A percentile compares a stretch with the other conserved stretches of the same genome.
These are phyloP conservation scores for Dusona sp. DNA, from an alignment of 2,888 invertebrate genomes.

Conservation along the genomic window DNA sequence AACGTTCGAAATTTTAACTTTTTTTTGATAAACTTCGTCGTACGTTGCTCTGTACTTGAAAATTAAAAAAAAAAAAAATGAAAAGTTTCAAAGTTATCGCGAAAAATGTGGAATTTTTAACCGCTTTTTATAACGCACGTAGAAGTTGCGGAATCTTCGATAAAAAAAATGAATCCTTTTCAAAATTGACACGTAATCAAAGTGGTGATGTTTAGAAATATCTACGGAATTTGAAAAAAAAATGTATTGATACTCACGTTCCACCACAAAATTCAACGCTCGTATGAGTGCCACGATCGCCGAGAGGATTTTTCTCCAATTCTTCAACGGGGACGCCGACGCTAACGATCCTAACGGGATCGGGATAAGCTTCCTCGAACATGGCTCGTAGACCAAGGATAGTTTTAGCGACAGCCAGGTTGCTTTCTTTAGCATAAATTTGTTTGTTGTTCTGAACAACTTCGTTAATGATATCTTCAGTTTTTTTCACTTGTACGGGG, in stretches of 20 bases:
- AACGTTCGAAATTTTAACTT: too few relatives aligned
- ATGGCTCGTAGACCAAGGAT: constrained; percentile 97
- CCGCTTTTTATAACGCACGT: too few relatives aligned
- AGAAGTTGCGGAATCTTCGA: too few relatives aligned
- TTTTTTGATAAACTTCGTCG: too few relatives aligned
- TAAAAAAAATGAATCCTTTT: too few relatives aligned
- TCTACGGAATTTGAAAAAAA: not conserved
- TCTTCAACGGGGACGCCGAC: constrained; percentile 97
- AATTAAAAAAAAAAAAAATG: too few relatives aligned
- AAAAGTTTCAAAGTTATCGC: too few relatives aligned
- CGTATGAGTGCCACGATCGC: constrained; percentile 91
- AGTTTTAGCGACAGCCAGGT: constrained; percentile 94
- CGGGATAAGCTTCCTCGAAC: constrained; percentile 99
- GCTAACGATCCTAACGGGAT: constrained; percentile 97
- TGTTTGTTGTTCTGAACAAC: constrained; percentile 91
- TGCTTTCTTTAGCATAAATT: constrained; percentile 95
- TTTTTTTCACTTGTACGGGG: constrained; percentile 93
- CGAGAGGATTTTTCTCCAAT: constrained; percentile 93
- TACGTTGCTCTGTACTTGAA: too few relatives aligned
- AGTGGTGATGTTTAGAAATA: too few relatives aligned
- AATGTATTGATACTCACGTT: constrained; percentile 87
- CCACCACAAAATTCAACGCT: constrained; percentile 99
- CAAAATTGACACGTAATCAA: too few relatives aligned
- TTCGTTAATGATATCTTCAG: constrained; percentile 92
- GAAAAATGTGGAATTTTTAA: too few relatives aligned